Percentiles rank a stretch among this genome's conserved stretches.
These are phyloP conservation scores for Heliconius congener DNA, from an alignment of 1,140 invertebrate genomes.

Conservation along the genomic window DNA sequence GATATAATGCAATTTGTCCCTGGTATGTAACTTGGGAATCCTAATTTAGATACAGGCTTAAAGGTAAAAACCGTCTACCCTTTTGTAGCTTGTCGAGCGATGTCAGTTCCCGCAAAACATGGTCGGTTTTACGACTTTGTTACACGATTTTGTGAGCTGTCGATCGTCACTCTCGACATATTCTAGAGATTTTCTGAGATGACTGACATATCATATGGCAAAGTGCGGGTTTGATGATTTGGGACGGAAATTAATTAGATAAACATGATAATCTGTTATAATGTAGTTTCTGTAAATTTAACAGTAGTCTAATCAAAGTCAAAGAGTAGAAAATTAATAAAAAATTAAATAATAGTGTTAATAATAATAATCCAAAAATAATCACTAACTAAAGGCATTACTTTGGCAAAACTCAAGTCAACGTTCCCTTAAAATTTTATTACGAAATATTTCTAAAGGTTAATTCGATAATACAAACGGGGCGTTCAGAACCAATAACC, in stretches of 20 bases:
- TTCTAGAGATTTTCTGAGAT: neutral
- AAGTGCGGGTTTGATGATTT: neutral
- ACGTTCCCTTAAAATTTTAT: conserved; percentile 13
- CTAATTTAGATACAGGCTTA: conserved; percentile 11
- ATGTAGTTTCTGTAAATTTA: too few species aligned
- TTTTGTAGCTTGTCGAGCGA: neutral
- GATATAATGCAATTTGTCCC: neutral
- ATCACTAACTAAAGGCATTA: neutral
- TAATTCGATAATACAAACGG: conserved; percentile 9
- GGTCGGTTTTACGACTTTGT: neutral
- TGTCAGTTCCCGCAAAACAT: neutral
- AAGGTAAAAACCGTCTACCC: neutral
- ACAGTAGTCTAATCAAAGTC: too few species aligned
- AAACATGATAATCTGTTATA: neutral
- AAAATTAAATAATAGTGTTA: neutral
- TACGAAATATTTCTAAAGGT: neutral
- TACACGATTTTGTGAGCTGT: neutral
- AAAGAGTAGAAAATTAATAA: neutral
- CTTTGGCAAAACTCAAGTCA: neutral
- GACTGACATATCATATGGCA: neutral
- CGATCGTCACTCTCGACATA: neutral
- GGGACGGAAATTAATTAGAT: neutral
- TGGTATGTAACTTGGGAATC: conserved; percentile 8
- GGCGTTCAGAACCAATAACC: conserved; percentile 2
- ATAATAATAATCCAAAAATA: neutral